These are phyloP conservation scores for Xestobium rufovillosum DNA, from an alignment of 2,888 invertebrate species.

Conservation along the genomic window DNA sequence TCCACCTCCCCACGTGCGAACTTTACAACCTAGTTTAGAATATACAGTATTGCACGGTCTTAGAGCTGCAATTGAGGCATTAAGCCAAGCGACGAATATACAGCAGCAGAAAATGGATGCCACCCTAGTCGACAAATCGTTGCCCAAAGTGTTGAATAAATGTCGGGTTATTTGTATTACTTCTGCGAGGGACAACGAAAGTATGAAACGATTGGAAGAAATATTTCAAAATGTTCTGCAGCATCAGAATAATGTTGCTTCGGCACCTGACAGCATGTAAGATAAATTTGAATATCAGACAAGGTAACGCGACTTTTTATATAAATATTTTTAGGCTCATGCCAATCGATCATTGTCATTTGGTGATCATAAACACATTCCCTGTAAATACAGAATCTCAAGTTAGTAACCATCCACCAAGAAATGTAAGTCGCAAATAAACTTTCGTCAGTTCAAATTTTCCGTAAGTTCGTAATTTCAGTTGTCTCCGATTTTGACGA, in stretches of 20 bases:
- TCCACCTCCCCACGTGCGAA: slow-evolving; percentile 45
- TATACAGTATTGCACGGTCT: slow-evolving; percentile 75
- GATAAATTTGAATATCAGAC: not conserved
- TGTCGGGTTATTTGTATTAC: slow-evolving; percentile 89
- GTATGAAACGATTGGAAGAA: slow-evolving; percentile 78
- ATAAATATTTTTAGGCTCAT: slow-evolving; percentile 50
- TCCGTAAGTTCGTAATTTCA: slow-evolving; percentile 34
- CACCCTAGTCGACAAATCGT: no score
- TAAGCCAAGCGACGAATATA: slow-evolving; percentile 73
- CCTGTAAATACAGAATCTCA: slow-evolving; percentile 73
- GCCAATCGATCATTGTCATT: slow-evolving; percentile 78
- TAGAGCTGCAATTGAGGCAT: slow-evolving; percentile 75
- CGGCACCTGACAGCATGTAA: slow-evolving; percentile 52
- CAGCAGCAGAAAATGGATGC: slow-evolving; percentile 58
- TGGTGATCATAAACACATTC: slow-evolving; percentile 83
- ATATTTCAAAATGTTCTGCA: slow-evolving; percentile 75
- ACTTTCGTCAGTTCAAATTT: not conserved
- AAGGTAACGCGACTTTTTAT: not conserved
- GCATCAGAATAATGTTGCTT: slow-evolving; percentile 70
- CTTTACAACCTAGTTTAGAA: slow-evolving; percentile 52
- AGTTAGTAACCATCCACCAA: slow-evolving; percentile 63
- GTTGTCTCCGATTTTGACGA: slow-evolving; percentile 64
- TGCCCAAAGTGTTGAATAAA: slow-evolving; percentile 44
- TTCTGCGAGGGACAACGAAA: slow-evolving; percentile 78
- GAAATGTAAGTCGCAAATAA: slow-evolving; percentile 51